These are phyloP conservation scores for Chrysotoxum bicinctum DNA, from an alignment of 2,888 invertebrate genomes.

Conservation along the genomic window DNA sequence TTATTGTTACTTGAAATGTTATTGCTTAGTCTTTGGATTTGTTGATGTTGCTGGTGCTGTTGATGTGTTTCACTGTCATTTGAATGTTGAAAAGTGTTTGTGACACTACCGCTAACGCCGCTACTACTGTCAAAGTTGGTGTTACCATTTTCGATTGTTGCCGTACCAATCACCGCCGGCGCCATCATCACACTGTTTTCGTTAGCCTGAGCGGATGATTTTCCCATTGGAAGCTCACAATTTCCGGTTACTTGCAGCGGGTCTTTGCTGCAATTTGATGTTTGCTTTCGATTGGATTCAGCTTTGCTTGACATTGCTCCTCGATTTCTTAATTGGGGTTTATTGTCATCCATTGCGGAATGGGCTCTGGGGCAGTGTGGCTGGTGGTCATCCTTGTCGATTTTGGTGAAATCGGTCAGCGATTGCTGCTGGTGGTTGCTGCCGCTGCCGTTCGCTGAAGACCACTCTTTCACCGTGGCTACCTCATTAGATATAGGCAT, in stretches of 20 bases:
- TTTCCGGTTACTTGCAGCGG: conserved; percentile 34
- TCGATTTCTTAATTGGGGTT: conserved; percentile 52
- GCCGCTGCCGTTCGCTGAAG: conserved; percentile 77
- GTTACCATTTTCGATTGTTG: conserved; percentile 50
- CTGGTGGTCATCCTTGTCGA: conserved; percentile 77
- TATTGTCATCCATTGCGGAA: conserved; percentile 35
- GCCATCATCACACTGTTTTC: conserved; percentile 3
- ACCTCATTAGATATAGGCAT: conserved; percentile 80
- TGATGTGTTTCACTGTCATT: conserved; percentile 57
- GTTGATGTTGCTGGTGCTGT: conserved; percentile 43
- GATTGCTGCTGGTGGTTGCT: conserved; percentile 75
- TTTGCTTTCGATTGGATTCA: conserved; percentile 30
- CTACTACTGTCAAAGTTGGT: conserved; percentile 54
- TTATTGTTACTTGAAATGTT: conserved; percentile 64
- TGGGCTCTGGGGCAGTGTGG: conserved; percentile 29
- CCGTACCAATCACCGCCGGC: background rate
- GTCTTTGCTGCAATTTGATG: conserved; percentile 16
- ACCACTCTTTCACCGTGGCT: conserved; percentile 80
- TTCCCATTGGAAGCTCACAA: conserved; percentile 42
- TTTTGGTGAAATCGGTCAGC: conserved; percentile 78
- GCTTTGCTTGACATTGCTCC: conserved; percentile 75
- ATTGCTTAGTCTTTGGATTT: conserved; percentile 68
- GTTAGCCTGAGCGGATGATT: conserved; percentile 28
- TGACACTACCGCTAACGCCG: conserved; percentile 75
- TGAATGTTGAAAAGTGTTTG: conserved; percentile 65